Evolutionary conservation across 1,140 invertebrate genomes (phyloP).

Genomic region (Drosophila asahinai): DNA sequence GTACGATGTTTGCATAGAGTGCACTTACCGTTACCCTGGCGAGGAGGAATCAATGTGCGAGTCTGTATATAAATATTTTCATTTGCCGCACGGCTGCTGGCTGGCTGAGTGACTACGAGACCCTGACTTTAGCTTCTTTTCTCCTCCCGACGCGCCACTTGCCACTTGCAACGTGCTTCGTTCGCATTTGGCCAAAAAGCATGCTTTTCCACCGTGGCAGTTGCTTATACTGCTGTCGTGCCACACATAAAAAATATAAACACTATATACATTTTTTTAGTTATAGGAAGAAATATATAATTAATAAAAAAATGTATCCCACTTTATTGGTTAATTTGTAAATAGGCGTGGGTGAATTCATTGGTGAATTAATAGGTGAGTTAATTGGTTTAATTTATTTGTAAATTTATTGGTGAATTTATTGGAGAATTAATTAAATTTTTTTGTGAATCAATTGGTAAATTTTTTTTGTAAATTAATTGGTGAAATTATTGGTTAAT

Average conservation of each 20-base stretch:
- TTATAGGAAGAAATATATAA: too few species aligned
- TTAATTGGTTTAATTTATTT: background rate
- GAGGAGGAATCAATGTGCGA: constrained; percentile 41
- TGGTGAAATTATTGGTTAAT: too few species aligned
- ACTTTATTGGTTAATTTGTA: background rate
- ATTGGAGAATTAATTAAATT: too few species aligned
- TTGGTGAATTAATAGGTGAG: too few species aligned
- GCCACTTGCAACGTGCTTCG: constrained; percentile 64
- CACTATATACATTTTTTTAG: background rate
- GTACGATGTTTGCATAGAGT: constrained; percentile 54
- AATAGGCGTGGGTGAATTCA: background rate
- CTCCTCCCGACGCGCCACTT: constrained; percentile 1
- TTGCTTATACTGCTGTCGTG: background rate
- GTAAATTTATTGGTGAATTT: background rate
- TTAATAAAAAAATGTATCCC: too few species aligned
- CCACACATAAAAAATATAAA: constrained; percentile 12
- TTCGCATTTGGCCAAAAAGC: constrained; percentile 40
- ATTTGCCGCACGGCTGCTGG: constrained; percentile 70
- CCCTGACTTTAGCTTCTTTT: constrained; percentile 12
- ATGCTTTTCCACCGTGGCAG: background rate
- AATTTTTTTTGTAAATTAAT: too few species aligned
- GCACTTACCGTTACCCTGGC: constrained; percentile 56
- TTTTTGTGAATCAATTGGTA: too few species aligned
- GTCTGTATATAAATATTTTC: constrained; percentile 52
- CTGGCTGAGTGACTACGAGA: constrained; percentile 42